phyloP scores from a whole-genome alignment of 1,140 invertebrate genomes.

The Cherax destructor region DNA sequence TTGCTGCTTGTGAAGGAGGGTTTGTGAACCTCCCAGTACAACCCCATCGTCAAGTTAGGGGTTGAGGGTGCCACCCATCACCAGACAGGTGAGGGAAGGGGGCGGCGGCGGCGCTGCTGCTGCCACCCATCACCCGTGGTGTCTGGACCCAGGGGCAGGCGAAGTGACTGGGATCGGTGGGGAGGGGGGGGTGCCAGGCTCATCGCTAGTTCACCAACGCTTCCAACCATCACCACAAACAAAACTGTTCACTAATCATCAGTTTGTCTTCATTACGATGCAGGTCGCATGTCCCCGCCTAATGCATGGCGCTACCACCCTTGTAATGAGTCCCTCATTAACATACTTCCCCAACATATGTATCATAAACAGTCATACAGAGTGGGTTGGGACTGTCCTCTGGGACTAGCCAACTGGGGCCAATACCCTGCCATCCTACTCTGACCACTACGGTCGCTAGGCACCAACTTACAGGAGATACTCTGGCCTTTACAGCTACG shows the following conservation, averaged over 20 bases:
- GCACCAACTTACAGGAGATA: no score
- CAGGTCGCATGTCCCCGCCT: slow-evolving; percentile 41
- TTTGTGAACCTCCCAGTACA: no score
- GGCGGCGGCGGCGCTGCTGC: no score
- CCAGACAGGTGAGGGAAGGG: no score
- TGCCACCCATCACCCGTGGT: no score
- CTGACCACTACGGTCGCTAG: not conserved
- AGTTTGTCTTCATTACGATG: slow-evolving; percentile 47
- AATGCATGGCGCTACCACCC: slow-evolving; percentile 65
- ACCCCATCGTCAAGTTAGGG: no score
- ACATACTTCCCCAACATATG: slow-evolving; percentile 64
- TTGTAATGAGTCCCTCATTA: slow-evolving; percentile 66
- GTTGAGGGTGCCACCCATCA: no score
- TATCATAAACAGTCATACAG: slow-evolving; percentile 67
- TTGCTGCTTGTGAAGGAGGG: no score
- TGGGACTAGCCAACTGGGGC: not conserved
- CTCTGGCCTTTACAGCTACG: not conserved
- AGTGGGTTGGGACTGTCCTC: slow-evolving; percentile 41
- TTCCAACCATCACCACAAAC: not conserved
- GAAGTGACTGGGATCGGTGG: no score
- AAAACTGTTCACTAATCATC: slow-evolving; percentile 36
- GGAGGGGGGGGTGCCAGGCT: not conserved
- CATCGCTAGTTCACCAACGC: not conserved
- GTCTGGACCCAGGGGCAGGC: no score
- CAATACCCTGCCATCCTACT: slow-evolving; percentile 12